Base-by-base conservation (phyloP, 1,140 invertebrate species). In the Episyrphus balteatus region DNA sequence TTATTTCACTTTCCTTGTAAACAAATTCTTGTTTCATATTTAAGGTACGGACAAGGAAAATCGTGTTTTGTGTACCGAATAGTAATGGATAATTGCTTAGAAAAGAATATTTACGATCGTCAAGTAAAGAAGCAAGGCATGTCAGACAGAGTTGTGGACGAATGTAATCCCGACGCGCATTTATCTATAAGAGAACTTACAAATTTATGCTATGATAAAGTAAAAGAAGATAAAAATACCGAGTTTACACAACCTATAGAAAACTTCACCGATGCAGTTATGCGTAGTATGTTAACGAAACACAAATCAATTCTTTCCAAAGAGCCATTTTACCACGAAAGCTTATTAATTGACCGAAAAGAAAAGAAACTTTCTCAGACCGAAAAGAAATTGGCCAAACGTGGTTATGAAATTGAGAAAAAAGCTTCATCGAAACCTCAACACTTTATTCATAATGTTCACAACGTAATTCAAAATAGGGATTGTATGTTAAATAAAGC, bases 51-150 rank as follows among this genome's bases (percentile, higher is more conserved):
- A 0, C 95, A 99, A 69, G 77, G 80, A 51, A 98, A 96, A 64
- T 86, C 83, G 1, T 95, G 92, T 57, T 96, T 87, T 68, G 91
- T 98, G 5, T 99, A 99, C 70, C 80, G 96, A 41, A 77, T 99
- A 36, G 92, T 99, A 2, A 95, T 92, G 56, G 94, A 98, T 68
- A 96, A 92, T 66, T 95, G 90, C 51, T 75, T 99, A 42, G 96
- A 99, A 63, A 92, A 92, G 64, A 93, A 94, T 64, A 98, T 99
- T 52, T 99, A 98, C 62, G 94, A 99, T 66, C 70, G 96, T 46
- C 96, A 99, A 71, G 91, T 99, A 42, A 94, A 92, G 58, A 99
- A 99, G 61, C 91, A 98, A 71, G 87, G 86, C 33, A 97, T 98
- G 86, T 86, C 93, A 0, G 92, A 98, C 71, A 77, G 95, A 18